These are phyloP conservation scores for Nycticryphes semicollaris DNA, from an alignment of 2,113 vertebrate species.

Conservation along the genomic window DNA sequence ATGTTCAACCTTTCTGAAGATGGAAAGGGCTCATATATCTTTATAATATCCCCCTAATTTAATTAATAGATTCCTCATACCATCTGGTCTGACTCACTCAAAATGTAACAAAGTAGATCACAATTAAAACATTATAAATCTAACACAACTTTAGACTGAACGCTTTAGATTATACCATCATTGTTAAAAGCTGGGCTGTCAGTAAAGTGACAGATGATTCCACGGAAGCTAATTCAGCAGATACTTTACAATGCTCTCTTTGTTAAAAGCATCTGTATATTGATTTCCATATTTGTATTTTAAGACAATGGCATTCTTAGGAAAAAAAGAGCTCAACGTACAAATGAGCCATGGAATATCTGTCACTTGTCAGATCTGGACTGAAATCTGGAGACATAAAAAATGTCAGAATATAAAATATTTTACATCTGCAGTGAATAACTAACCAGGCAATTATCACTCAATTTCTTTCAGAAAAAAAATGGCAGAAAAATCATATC, in stretches of 20 bases:
- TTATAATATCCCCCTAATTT: slow-evolving; percentile 60
- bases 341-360: slow-evolving; percentile 9
- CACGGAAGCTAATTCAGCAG: not conserved
- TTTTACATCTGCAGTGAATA: not conserved
- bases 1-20: slow-evolving; percentile 37
- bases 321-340: not conserved
- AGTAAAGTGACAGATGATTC: slow-evolving; percentile 12
- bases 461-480: not conserved
- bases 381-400: not conserved
- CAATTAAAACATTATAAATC: slow-evolving; percentile 59
- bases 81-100: slow-evolving; percentile 65
- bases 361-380: slow-evolving; percentile 21
- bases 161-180: slow-evolving; percentile 10
- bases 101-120: slow-evolving; percentile 64
- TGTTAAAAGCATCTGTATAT: slow-evolving; percentile 52
- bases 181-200: slow-evolving; percentile 23
- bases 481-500: not conserved
- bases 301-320: slow-evolving; percentile 23
- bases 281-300: slow-evolving; percentile 60
- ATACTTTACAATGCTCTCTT: slow-evolving; percentile 19
- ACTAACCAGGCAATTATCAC: not conserved
- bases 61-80: slow-evolving; percentile 68
- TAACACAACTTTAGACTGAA: slow-evolving; percentile 11
- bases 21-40: slow-evolving; percentile 35
- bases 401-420: slow-evolving; percentile 17